Evolutionary conservation across 37 sponge, comb jelly and placozoan species (phyloP).

Genomic region (Ephydatia muelleri): DNA sequence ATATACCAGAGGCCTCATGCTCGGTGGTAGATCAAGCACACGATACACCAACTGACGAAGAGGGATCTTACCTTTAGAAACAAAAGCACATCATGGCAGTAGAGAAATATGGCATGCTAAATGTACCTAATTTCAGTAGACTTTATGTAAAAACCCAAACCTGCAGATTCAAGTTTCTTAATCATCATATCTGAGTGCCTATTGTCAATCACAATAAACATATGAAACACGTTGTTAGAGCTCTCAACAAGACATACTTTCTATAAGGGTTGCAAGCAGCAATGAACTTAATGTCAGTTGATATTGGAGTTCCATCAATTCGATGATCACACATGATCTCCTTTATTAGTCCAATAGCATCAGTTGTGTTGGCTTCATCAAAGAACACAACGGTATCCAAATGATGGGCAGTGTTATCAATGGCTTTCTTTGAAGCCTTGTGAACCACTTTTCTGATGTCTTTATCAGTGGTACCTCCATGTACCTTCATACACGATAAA

Average conservation of each 20-base stretch:
- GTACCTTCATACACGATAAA: constrained; percentile 49
- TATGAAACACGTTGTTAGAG: too few species aligned
- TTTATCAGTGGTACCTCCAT: constrained; percentile 83
- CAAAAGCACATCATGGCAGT: too few species aligned
- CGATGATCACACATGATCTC: constrained; percentile 97
- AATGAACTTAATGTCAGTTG: constrained; percentile 82
- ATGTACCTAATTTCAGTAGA: constrained; percentile 55
- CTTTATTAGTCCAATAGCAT: constrained; percentile 92
- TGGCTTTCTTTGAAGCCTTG: constrained; percentile 61
- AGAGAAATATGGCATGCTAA: neutral
- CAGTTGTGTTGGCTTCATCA: constrained; percentile 99
- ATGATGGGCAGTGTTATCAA: constrained; percentile 5
- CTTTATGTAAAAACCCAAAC: constrained; percentile 76
- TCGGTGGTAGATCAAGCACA: constrained; percentile 88
- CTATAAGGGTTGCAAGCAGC: constrained; percentile 98
- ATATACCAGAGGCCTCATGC: constrained; percentile 91
- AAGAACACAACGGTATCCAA: constrained; percentile 91
- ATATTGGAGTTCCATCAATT: constrained; percentile 74
- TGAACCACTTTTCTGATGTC: constrained; percentile 57
- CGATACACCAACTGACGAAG: constrained; percentile 92
- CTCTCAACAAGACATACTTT: constrained; percentile 36
- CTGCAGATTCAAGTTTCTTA: constrained; percentile 77
- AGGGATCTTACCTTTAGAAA: constrained; percentile 67
- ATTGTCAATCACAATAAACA: neutral
- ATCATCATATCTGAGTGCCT: constrained; percentile 89